Conservation (phyloP, 2,113 vertebrate species). For the Bos javanicus region DNA sequence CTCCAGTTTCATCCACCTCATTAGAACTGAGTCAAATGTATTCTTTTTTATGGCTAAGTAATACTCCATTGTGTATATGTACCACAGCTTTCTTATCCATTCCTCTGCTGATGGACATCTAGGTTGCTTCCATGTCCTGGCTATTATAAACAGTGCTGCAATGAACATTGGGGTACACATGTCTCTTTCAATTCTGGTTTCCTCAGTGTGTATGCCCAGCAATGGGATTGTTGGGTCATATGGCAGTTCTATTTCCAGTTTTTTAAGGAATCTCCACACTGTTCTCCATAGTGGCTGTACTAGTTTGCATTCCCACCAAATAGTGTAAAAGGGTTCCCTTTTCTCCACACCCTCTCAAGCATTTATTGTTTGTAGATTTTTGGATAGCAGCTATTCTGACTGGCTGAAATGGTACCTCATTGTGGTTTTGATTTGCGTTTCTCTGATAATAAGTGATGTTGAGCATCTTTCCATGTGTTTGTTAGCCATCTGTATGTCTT, state of each 20-base stretch:
- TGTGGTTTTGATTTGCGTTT: background rate
- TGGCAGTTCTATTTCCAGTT: background rate
- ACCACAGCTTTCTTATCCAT: background rate
- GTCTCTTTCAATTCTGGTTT: background rate
- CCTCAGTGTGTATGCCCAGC: rapidly evolving
- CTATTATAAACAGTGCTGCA: background rate
- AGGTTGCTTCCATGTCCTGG: background rate
- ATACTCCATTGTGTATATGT: background rate
- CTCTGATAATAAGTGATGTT: background rate
- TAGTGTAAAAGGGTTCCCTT: background rate
- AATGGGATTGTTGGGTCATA: background rate
- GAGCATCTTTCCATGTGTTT: background rate
- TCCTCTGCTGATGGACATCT: background rate
- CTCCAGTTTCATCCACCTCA: background rate
- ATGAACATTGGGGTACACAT: background rate
- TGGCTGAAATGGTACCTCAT: background rate
- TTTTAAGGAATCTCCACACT: background rate
- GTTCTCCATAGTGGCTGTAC: background rate
- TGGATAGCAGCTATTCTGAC: background rate
- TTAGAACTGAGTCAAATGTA: background rate
- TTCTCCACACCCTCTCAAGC: background rate
- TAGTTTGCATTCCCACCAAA: background rate
- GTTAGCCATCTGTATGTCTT: background rate
- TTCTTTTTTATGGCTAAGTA: background rate
- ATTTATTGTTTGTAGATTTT: background rate